Percentiles rank a stretch among this genome's conserved stretches.
Evolutionary conservation across 2,797 vertebrate species (phyloP).

Genomic region (Harpagifer antarcticus): DNA sequence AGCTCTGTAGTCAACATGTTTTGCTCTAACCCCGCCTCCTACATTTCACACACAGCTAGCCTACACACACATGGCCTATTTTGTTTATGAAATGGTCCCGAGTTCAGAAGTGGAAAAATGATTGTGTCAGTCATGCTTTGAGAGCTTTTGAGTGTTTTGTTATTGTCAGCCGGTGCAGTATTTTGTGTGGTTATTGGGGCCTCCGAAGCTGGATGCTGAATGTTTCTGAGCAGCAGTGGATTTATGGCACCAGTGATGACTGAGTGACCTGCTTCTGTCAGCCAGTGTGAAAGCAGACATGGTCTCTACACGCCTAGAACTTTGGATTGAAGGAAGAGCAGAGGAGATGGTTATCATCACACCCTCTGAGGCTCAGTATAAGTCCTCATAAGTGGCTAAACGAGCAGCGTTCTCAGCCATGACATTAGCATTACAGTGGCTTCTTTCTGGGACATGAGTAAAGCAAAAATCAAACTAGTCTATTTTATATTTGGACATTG

Average conservation of each 20-base stretch:
- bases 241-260: conserved; percentile 56
- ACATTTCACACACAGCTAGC: background rate
- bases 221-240: conserved; percentile 53
- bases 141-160: conserved; percentile 40
- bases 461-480: conserved; percentile 34
- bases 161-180: conserved; percentile 20
- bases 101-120: conserved; percentile 23
- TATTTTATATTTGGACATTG: conserved; percentile 66
- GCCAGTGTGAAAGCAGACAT: conserved; percentile 52
- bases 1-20: conserved; percentile 6
- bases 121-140: conserved; percentile 27
- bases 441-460: conserved; percentile 57
- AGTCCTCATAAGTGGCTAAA: conserved; percentile 56
- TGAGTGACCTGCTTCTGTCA: conserved; percentile 81
- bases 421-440: conserved; percentile 61
- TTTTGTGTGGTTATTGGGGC: conserved; percentile 40
- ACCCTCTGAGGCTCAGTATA: conserved; percentile 51
- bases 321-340: conserved; percentile 46
- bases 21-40: background rate
- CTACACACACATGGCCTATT: background rate
- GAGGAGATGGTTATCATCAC: conserved; percentile 57
- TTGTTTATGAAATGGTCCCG: conserved; percentile 17
- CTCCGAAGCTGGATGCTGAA: conserved; percentile 28
- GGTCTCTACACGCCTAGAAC: conserved; percentile 38
- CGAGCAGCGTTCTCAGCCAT: conserved; percentile 46